phyloP scores from a whole-genome alignment of 2,113 vertebrate species.

The Atrichornis clamosus region DNA sequence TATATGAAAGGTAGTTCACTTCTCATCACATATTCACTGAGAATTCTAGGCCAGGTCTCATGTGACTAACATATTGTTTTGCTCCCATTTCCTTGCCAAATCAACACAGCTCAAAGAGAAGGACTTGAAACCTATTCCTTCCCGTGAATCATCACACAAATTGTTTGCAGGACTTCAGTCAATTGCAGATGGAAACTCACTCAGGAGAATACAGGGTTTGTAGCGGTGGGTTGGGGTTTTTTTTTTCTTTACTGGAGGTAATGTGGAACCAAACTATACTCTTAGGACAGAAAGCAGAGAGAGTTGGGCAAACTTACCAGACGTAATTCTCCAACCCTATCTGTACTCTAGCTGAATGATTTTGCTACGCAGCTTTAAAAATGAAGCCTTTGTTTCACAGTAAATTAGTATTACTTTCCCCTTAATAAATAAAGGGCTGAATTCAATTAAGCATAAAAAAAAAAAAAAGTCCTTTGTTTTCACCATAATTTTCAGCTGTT shows the following conservation, averaged over 20 bases:
- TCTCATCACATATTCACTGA: not conserved
- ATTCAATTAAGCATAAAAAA: not conserved
- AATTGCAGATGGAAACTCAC: not conserved
- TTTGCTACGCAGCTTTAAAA: not conserved
- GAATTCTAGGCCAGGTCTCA: not conserved
- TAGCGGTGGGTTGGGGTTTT: not conserved
- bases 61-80: not conserved
- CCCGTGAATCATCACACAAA: slow-evolving; percentile 23
- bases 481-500: not conserved
- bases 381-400: not conserved
- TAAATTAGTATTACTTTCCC: not conserved
- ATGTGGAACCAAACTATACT: not conserved
- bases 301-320: not conserved
- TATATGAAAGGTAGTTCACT: not conserved
- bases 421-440: not conserved
- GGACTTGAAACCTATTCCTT: slow-evolving; percentile 27
- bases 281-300: not conserved
- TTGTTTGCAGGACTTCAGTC: not conserved
- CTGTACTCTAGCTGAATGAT: not conserved
- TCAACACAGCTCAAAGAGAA: not conserved
- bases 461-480: not conserved
- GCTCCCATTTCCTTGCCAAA: not conserved
- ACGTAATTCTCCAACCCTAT: not conserved
- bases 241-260: not conserved
- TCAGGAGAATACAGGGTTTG: not conserved